phyloP scores from a whole-genome alignment of 2,797 vertebrate species.

The Micropoecilia bifurca region DNA sequence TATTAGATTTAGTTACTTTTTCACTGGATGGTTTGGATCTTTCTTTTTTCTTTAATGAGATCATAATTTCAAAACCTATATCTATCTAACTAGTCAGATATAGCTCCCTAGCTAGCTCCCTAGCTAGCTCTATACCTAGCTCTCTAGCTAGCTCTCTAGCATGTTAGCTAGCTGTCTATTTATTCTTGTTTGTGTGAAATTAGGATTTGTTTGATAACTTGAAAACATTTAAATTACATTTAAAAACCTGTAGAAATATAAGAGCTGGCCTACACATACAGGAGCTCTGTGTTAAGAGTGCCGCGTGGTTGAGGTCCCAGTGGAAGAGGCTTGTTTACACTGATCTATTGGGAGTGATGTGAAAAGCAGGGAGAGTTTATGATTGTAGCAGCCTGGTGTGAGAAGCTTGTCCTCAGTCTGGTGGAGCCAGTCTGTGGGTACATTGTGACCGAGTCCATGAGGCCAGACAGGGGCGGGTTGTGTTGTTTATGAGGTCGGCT shows the following conservation, averaged over 20 bases:
- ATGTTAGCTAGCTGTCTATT: background rate
- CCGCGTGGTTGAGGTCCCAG: background rate
- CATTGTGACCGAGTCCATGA: background rate
- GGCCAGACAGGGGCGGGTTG: background rate
- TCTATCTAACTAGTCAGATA: too few species aligned
- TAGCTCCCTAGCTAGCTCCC: background rate
- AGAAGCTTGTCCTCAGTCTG: background rate
- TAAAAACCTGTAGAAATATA: background rate
- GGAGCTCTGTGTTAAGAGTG: background rate
- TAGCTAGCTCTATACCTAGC: too few species aligned
- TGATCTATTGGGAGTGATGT: background rate
- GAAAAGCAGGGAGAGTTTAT: background rate
- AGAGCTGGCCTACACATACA: background rate
- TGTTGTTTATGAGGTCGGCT: background rate
- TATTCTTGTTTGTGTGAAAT: background rate
- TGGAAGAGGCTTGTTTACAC: background rate
- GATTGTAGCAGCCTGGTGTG: background rate
- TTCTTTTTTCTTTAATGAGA: background rate
- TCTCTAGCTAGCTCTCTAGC: background rate
- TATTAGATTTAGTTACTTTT: background rate
- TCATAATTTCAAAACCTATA: too few species aligned
- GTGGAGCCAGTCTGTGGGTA: background rate
- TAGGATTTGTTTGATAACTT: background rate
- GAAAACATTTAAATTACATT: background rate
- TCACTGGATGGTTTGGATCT: background rate